Base-by-base conservation (phyloP, 2,888 invertebrate species). In the Tortrix viridana region DNA sequence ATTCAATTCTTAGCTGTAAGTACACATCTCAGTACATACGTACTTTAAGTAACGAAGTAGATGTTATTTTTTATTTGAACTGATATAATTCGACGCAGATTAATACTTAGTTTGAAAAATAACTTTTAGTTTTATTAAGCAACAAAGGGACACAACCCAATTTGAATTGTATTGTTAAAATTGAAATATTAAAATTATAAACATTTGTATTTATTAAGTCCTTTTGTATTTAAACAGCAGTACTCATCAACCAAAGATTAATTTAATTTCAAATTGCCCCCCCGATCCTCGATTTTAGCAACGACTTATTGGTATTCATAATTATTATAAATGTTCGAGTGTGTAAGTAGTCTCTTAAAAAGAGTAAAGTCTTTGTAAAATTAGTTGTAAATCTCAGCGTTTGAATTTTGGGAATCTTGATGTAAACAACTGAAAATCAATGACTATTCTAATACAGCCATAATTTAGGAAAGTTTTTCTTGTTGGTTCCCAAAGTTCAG, bases 1-100 rank as follows among this genome's bases (percentile, higher is more conserved):
- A 67, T 70, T 67, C 55, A 77, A 75, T 65, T 73, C 67, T 67
- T 71, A 69, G 69, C 60, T 60, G 32, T 65, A 65, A 65, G 48
- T 49, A 52, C 50, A 52, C 41, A 56, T 47, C 37, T 44, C 52
- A 52, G 48, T 52, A 58, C 52, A n/a, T 50, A 61, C 37, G 46
- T 46, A 62, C 49, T 26, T 56, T 47, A 52, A 43, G 7, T 16
- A 52, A 56, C 50, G 49, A 61, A 56, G 32, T 46, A 52, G 50
- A 38, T 16, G 19, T 50, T 37, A 38, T 62, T 50, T 22, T n/a
- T 23, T n/a, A n/a, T n/a, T n/a, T n/a, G n/a, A 53, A n/a, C 19
- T 41, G 32, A 16, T 41, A 38, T 52, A 16, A 26, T 12, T 60
- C 37, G 32, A 32, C 32, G 32, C 7, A 12, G 9, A 1, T 32